phyloP scores from a whole-genome alignment of 2,888 invertebrate genomes.

The Ariolimax columbianus region DNA sequence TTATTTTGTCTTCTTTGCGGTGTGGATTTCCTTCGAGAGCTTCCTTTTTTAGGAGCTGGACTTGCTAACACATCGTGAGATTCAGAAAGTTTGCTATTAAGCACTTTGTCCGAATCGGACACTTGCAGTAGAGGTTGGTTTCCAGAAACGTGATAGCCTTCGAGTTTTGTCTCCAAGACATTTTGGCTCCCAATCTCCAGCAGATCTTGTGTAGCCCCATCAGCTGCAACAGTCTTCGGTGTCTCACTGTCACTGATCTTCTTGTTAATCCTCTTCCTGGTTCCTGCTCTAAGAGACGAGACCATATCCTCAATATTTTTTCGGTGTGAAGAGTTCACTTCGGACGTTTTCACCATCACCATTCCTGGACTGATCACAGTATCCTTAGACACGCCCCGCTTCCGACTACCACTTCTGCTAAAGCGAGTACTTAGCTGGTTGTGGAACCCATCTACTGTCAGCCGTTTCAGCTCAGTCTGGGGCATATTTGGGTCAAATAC shows the following conservation, averaged over 20 bases:
- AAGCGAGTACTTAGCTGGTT: slow-evolving; percentile 19
- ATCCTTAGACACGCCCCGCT: neutral
- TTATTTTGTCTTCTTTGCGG: slow-evolving; percentile 48
- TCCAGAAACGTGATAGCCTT: neutral
- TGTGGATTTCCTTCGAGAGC: slow-evolving; percentile 48
- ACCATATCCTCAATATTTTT: slow-evolving; percentile 26
- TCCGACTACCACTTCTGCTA: slow-evolving; percentile 10
- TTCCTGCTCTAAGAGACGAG: neutral
- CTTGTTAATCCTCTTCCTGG: neutral
- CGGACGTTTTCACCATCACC: neutral
- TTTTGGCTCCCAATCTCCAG: neutral
- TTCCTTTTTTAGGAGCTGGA: slow-evolving; percentile 28
- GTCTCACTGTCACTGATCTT: neutral
- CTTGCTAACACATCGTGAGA: neutral
- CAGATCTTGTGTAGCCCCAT: neutral
- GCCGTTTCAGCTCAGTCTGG: slow-evolving; percentile 46
- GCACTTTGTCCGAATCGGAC: neutral
- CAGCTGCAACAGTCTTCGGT: neutral
- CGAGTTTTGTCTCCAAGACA: neutral
- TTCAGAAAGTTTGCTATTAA: neutral
- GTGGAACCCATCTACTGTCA: slow-evolving; percentile 51
- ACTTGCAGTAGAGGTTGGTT: neutral
- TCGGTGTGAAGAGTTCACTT: neutral
- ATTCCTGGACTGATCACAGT: neutral
- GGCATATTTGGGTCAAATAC: slow-evolving; percentile 31